Base-by-base conservation (phyloP, 1,140 invertebrate species). In the Pissodes strobi region DNA sequence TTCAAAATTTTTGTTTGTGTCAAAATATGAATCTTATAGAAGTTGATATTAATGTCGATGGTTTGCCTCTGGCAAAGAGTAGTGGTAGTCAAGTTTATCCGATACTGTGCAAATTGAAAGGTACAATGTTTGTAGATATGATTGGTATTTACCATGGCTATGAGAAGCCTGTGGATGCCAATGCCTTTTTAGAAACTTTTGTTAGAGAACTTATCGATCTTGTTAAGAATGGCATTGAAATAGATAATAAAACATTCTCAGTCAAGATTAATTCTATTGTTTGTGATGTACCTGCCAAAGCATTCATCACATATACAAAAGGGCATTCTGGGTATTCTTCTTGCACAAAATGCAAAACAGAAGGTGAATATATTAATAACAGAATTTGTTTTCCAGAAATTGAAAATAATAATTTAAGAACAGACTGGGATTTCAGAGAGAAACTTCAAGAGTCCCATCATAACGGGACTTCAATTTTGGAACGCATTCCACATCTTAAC, bases 221-320 rank as follows among this genome's bases (percentile, higher is more conserved):
- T 34, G n/a, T 34, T 6, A 34, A 34, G 6, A 34, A 34, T 34
- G 30, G 30, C n/a, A 34, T 34, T 34, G 30, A 34, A n/a, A 34
- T 34, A 8, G 30, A 34, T n/a, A 34, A 34, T 34, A 34, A 34
- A 34, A 34, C 30, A 34, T 34, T 8, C n/a, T 34, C 30, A 6
- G 30, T 41, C 13, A 41, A 41, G 13, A 5, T 41, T 13, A 41
- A 41, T 5, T 41, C 6, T n/a, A 8, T 41, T 41, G 4, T 41
- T n/a, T 41, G 6, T 41, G 39, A 41, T 41, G 39, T 13, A 41
- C 39, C 39, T n/a, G 39, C 39, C 15, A 41, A 41, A 41, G 5
- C 39, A n/a, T 41, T 8, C 5, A 41, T 41, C 13, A 8, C 13
- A 41, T n/a, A 6, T 13, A 41, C 13, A 41, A 12, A 41, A 13